These are phyloP conservation scores for Equus quagga DNA, from an alignment of 2,113 vertebrate species.

Conservation along the genomic window DNA sequence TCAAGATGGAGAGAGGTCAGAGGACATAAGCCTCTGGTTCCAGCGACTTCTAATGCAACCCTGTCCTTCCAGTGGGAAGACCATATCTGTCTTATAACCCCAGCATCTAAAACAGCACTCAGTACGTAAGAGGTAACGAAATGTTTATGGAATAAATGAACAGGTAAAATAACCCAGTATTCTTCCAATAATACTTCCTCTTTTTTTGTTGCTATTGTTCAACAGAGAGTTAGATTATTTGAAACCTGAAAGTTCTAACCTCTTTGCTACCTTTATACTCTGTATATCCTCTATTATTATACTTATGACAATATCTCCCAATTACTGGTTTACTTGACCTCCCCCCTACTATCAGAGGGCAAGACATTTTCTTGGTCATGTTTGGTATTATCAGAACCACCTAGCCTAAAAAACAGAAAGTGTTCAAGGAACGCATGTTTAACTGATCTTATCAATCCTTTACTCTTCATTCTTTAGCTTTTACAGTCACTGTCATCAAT, in stretches of 20 bases:
- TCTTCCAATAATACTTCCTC: background rate
- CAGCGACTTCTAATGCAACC: background rate
- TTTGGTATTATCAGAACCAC: background rate
- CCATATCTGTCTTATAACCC: background rate
- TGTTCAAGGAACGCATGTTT: slow-evolving; percentile 8
- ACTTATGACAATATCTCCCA: background rate
- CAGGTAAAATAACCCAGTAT: background rate
- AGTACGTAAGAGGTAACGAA: background rate
- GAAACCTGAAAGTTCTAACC: background rate
- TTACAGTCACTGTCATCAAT: background rate
- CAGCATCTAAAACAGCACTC: slow-evolving; percentile 3
- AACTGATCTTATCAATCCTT: background rate
- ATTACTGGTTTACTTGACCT: background rate
- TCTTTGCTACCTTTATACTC: background rate
- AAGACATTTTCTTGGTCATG: background rate
- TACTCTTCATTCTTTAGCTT: slow-evolving; percentile 10
- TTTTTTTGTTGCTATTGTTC: background rate
- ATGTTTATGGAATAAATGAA: slow-evolving; percentile 15
- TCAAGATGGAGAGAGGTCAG: background rate
- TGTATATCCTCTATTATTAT: background rate
- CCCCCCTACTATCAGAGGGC: background rate
- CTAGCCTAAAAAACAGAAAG: slow-evolving; percentile 28
- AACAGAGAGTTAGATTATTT: slow-evolving; percentile 6
- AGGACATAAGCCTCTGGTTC: background rate
- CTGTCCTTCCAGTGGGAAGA: background rate